Conservation (phyloP, 2,797 vertebrate genomes). For the Tenualosa ilisha region DNA sequence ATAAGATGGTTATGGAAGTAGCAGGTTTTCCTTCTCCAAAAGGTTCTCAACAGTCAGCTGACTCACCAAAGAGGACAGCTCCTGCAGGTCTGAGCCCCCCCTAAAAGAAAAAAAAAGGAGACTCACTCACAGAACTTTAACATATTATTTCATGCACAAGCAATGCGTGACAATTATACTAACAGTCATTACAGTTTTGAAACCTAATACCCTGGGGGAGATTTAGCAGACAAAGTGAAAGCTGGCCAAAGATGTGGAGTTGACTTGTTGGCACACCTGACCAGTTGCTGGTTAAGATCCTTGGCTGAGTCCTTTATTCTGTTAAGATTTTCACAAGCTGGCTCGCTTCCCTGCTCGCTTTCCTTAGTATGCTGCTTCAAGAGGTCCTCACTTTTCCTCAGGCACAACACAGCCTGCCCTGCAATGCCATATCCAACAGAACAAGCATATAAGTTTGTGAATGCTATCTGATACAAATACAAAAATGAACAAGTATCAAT, state of each 20-base stretch:
- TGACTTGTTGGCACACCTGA: slow-evolving; percentile 67
- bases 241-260: background rate
- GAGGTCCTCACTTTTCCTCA: slow-evolving; percentile 69
- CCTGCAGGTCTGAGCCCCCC: slow-evolving; percentile 69
- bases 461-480: background rate
- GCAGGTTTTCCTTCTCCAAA: slow-evolving; percentile 10
- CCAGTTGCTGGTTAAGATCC: slow-evolving; percentile 73
- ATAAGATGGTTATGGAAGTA: background rate
- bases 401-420: slow-evolving; percentile 71
- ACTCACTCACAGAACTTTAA: background rate
- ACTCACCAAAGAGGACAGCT: slow-evolving; percentile 74
- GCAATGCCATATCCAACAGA: background rate
- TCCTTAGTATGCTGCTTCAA: slow-evolving; percentile 65
- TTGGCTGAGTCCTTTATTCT: slow-evolving; percentile 68
- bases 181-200: background rate
- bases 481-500: background rate
- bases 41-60: slow-evolving; percentile 66
- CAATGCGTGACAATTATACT: background rate
- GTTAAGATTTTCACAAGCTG: slow-evolving; percentile 59
- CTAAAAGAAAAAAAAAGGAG: slow-evolving; percentile 58
- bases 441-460: background rate
- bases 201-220: background rate
- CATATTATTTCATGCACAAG: background rate
- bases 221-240: background rate
- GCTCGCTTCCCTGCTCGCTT: slow-evolving; percentile 54